Evolutionary conservation across 30 jellyfish, hydroid and myxozoan species (phyloP).

Genomic region (Pelagia noctiluca): DNA sequence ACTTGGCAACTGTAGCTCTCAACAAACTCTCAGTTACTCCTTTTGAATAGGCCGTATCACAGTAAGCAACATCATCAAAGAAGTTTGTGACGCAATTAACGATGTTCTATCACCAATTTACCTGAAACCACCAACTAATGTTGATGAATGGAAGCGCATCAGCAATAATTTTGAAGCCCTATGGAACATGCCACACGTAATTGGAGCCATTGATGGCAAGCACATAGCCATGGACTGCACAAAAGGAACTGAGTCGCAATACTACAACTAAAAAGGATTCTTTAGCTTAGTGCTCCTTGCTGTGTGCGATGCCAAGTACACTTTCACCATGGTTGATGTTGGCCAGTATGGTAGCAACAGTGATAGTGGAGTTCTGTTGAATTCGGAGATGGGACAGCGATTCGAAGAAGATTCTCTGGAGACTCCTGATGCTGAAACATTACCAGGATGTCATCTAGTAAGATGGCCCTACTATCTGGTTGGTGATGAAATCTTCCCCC

Average conservation of each 20-base stretch:
- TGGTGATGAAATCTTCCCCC: too few species aligned
- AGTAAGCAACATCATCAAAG: conserved; percentile 49
- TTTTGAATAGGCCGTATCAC: conserved; percentile 64
- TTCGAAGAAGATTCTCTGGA: conserved; percentile 21
- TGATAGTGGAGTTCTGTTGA: conserved; percentile 22
- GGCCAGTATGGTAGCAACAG: conserved; percentile 40
- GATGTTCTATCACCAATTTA: conserved; percentile 38
- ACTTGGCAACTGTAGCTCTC: conserved; percentile 71
- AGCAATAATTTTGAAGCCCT: conserved; percentile 35
- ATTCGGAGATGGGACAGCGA: conserved; percentile 22
- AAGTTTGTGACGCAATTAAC: conserved; percentile 56
- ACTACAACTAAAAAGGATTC: conserved; percentile 50
- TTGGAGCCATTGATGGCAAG: conserved; percentile 85
- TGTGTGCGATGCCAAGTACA: conserved; percentile 58
- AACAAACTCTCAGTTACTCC: conserved; percentile 64
- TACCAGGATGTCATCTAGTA: not conserved
- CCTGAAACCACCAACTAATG: conserved; percentile 54
- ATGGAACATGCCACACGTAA: conserved; percentile 76
- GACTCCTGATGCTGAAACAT: not conserved
- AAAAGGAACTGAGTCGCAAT: conserved; percentile 35
- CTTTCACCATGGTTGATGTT: conserved; percentile 18
- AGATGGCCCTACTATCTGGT: not conserved
- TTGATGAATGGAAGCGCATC: conserved; percentile 51
- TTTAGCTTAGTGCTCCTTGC: conserved; percentile 68
- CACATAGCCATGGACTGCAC: conserved; percentile 79